Evolutionary conservation across 1,140 invertebrate species (phyloP), one percentile per base, ranked within the genome.

Genomic region (Diachasma alloeum): DNA sequence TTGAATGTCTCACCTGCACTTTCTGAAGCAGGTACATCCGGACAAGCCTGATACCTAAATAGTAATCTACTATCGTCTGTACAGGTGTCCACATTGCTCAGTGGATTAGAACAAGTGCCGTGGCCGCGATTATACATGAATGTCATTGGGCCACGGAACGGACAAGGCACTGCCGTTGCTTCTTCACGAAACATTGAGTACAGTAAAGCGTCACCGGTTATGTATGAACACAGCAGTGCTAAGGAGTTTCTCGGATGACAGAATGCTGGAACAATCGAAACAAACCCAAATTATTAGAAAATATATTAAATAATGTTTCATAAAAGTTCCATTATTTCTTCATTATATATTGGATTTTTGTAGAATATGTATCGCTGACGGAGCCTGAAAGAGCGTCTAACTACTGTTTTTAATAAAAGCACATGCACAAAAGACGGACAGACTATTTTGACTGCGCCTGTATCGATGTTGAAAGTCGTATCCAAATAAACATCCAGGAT

Each of bases 31-130:
- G 92, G 91, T 6, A 97, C 93, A 87, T 98, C 96, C 0, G 96
- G 95, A 88, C 97, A 98, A 17, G 96, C 96, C 90, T 97, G 96
- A 87, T 97, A 98, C 84, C 94, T 93, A 81, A 98, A 92, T 56
- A 97, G 90, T 37, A 97, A 90, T 77, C 95, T 91, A 78, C 94
- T 96, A 83, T 97, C 94, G 83, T 97, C 96, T 0, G 95, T 97
- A 88, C 96, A 98, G 68, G 95, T 94, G 85, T 97, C 96, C 44
- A 97, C 94, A 78, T 94, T 94, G 72, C 96, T 97, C 19, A 94
- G 92, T 0, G 96, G 96, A 80, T 92, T 93, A 11, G 91, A 91
- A 87, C 97, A 98, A 83, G 96, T 96, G 0, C 95, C 95, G 67
- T 95, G 93, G 9, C 96, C 96, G 53, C 94, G 89, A 84, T 94